A percentile compares a stretch with the other conserved stretches of the same genome.
These are phyloP conservation scores for Presbytis comata DNA, from an alignment of 2,797 vertebrate species.

Conservation along the genomic window DNA sequence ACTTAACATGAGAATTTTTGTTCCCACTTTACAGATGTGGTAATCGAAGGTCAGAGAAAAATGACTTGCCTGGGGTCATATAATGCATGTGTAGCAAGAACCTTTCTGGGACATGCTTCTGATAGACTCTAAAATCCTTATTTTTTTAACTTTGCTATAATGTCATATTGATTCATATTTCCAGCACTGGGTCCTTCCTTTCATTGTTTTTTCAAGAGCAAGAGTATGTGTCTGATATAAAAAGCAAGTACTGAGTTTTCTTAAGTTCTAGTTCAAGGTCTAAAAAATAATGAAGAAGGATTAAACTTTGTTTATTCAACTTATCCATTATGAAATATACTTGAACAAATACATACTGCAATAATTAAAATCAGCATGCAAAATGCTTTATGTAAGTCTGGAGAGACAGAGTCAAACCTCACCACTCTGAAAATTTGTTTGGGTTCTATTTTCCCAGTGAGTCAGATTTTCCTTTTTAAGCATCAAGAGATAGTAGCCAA, in stretches of 20 bases:
- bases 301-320: not conserved
- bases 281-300: not conserved
- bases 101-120: not conserved
- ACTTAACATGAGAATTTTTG: not conserved
- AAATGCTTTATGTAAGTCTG: not conserved
- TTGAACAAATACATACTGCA: not conserved
- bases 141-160: not conserved
- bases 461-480: slow-evolving; percentile 12
- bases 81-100: not conserved
- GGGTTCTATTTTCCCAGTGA: not conserved
- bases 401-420: not conserved
- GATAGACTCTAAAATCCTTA: not conserved
- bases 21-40: not conserved
- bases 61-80: not conserved
- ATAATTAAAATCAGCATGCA: not conserved
- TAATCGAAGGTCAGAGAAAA: not conserved
- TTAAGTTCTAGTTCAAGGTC: not conserved
- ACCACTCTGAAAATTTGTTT: not conserved
- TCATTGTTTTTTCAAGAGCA: not conserved
- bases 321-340: not conserved
- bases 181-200: not conserved
- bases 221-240: not conserved
- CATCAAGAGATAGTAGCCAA: not conserved
- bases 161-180: not conserved
- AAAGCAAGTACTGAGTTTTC: not conserved